Evolutionary conservation across 2,797 vertebrate genomes (phyloP).

Genomic region (Muscicapa striata): DNA sequence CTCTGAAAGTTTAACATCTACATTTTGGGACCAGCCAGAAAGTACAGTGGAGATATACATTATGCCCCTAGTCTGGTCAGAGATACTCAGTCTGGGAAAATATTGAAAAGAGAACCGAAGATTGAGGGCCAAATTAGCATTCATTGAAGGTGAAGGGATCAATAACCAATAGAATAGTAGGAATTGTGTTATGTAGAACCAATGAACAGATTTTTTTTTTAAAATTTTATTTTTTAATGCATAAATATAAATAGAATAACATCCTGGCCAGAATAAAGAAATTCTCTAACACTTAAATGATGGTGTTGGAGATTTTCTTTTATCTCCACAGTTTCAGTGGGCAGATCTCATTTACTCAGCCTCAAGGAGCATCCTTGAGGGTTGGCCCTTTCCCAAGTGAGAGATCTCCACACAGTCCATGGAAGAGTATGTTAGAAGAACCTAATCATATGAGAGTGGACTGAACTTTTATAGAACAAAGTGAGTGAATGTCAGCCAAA

Average conservation of each 20-base stretch:
- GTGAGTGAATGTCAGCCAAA: no score
- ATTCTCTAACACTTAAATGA: neutral
- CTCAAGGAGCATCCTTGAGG: neutral
- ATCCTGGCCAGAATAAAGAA: neutral
- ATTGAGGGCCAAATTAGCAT: neutral
- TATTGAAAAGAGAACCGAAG: neutral
- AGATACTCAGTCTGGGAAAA: neutral
- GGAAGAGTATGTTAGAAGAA: neutral
- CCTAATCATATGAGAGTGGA: neutral
- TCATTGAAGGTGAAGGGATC: neutral
- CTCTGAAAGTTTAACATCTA: neutral
- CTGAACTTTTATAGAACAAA: neutral
- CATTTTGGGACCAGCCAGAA: neutral
- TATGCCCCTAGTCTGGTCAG: neutral
- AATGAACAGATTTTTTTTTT: fast-evolving
- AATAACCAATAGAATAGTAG: neutral
- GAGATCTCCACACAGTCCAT: neutral
- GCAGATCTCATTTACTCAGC: neutral
- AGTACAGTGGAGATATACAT: neutral
- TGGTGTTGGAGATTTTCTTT: neutral
- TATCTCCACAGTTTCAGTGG: neutral
- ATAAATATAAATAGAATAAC: neutral
- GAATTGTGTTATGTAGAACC: neutral
- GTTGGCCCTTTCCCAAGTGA: neutral
- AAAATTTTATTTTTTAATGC: neutral